These are phyloP conservation scores for Limanda limanda DNA, from an alignment of 2,113 vertebrate genomes.

Conservation along the genomic window DNA sequence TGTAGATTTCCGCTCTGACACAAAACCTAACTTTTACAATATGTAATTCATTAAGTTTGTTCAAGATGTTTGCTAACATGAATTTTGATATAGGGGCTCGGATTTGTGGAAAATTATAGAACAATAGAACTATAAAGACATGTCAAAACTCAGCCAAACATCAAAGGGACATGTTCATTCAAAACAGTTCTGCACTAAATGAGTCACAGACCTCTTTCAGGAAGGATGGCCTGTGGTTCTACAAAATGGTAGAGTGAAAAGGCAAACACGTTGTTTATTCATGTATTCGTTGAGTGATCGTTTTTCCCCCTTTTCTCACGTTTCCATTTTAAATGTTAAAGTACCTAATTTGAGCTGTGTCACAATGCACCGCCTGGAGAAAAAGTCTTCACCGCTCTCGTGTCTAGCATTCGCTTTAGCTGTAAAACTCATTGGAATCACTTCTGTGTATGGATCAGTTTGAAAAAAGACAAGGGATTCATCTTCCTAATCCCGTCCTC, in stretches of 20 bases:
- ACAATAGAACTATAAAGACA: slow-evolving; percentile 55
- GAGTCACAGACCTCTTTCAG: slow-evolving; percentile 61
- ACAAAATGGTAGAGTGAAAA: slow-evolving; percentile 71
- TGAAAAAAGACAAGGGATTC: background rate
- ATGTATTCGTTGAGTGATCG: no score
- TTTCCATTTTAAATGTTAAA: slow-evolving; percentile 64
- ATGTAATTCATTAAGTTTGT: slow-evolving; percentile 27
- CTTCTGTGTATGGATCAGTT: slow-evolving; percentile 37
- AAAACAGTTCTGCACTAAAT: slow-evolving; percentile 60
- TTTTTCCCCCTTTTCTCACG: no score
- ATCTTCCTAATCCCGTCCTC: slow-evolving; percentile 17
- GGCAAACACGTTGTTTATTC: slow-evolving; percentile 46
- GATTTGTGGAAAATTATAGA: slow-evolving; percentile 48
- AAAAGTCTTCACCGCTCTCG: background rate
- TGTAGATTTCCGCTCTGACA: slow-evolving; percentile 2
- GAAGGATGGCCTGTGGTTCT: slow-evolving; percentile 59
- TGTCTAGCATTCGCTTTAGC: slow-evolving; percentile 21
- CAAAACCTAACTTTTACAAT: slow-evolving; percentile 14
- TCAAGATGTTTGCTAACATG: slow-evolving; percentile 40
- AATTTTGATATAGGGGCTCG: slow-evolving; percentile 35
- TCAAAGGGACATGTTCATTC: slow-evolving; percentile 62
- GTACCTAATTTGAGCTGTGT: slow-evolving; percentile 32
- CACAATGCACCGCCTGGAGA: slow-evolving; percentile 41
- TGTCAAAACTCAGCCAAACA: slow-evolving; percentile 42
- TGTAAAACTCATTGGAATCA: slow-evolving; percentile 37